These are phyloP conservation scores for Grus americana DNA, from an alignment of 2,113 vertebrate genomes.

Conservation along the genomic window DNA sequence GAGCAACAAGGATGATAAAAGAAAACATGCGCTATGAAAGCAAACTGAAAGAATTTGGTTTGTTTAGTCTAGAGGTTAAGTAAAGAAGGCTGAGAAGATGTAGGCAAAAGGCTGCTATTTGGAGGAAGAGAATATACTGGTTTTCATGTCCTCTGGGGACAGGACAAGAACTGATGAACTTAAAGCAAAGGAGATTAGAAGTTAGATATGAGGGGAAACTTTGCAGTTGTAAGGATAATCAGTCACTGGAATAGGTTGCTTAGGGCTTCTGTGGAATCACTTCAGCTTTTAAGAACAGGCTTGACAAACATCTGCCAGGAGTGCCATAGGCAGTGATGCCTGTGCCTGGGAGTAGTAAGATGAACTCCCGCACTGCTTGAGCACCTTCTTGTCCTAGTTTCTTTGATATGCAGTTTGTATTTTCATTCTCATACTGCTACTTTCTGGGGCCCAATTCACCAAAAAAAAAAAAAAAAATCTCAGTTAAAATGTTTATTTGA, in stretches of 20 bases:
- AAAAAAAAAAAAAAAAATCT: background rate
- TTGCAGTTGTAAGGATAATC: background rate
- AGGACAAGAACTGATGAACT: background rate
- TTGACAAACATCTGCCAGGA: background rate
- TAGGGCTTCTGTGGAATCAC: background rate
- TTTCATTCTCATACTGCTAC: background rate
- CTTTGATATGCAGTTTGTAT: background rate
- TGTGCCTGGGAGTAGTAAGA: background rate
- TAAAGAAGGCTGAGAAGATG: background rate
- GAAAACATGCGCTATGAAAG: background rate
- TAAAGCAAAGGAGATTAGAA: background rate
- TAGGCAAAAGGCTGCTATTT: background rate
- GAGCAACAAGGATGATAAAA: background rate
- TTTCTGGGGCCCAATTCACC: background rate
- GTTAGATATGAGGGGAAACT: background rate
- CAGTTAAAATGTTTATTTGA: background rate
- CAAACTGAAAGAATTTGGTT: background rate
- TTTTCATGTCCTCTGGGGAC: background rate
- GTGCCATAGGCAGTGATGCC: background rate
- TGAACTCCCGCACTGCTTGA: background rate
- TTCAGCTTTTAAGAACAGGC: background rate
- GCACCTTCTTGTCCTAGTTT: background rate
- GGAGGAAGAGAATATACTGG: background rate
- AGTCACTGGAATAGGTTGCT: background rate
- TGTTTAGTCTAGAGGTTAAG: constrained; percentile 11